phyloP scores from a whole-genome alignment of 30 jellyfish, hydroid and myxozoan species.

The Cassiopea xamachana region DNA sequence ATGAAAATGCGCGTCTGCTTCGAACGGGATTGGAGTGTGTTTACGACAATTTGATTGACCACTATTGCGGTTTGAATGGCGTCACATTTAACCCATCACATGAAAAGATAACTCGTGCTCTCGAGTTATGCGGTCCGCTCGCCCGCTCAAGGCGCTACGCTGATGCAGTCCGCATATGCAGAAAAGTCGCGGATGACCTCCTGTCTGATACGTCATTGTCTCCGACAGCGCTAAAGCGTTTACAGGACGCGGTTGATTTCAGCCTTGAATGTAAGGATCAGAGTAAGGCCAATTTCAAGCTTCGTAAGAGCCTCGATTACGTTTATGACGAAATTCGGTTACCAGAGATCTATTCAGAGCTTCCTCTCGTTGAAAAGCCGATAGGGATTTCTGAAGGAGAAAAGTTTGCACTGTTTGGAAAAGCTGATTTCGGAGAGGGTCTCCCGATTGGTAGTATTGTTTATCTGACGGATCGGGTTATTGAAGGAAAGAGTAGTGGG shows the following conservation, averaged over 20 bases:
- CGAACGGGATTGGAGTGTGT: slow-evolving; percentile 59
- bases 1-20: slow-evolving; percentile 54
- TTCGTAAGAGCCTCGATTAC: slow-evolving; percentile 38
- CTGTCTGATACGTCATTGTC: slow-evolving; percentile 7
- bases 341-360: slow-evolving; percentile 69
- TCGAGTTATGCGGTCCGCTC: slow-evolving; percentile 55
- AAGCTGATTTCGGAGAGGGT: slow-evolving; percentile 13
- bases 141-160: slow-evolving; percentile 33
- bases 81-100: slow-evolving; percentile 56
- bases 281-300: not conserved
- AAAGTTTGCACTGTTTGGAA: slow-evolving; percentile 23
- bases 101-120: slow-evolving; percentile 49
- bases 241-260: slow-evolving; percentile 25
- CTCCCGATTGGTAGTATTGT: not conserved
- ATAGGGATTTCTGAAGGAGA: not conserved
- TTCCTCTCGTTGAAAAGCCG: not conserved
- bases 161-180: slow-evolving; percentile 37
- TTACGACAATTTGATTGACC: slow-evolving; percentile 60
- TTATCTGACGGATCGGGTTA: slow-evolving; percentile 39
- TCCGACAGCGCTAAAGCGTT: slow-evolving; percentile 2
- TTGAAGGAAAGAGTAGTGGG: slow-evolving; percentile 58
- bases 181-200: slow-evolving; percentile 48
- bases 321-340: slow-evolving; percentile 70
- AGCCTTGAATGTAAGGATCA: slow-evolving; percentile 25
- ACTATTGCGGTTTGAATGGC: slow-evolving; percentile 55